Base-by-base conservation (phyloP, 2,113 vertebrate species). In the Rhagologus leucostigma region DNA sequence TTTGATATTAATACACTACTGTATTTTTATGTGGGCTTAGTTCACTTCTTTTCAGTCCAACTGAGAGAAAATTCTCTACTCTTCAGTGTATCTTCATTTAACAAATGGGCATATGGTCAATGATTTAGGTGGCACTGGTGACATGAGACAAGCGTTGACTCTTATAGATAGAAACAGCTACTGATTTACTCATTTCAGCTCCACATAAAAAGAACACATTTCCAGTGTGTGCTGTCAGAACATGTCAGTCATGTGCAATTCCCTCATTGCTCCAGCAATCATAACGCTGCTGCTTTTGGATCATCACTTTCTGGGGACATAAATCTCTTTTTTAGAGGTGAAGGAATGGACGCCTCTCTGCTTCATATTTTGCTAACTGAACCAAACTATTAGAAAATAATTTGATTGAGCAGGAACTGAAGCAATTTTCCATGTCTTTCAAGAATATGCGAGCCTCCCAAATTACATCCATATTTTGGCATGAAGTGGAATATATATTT, bases 401-500 rank as follows among this genome's bases (percentile, higher is more conserved):
- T 59, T 53, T 60, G 50, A 57, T 23, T 84, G 67, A 93, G 46
- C 78, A 86, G 94, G 65, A 96, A 86, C 63, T 53, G 46, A 59
- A 87, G 74, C 52, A 94, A 42, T 35, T 86, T 96, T 88, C 71
- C 78, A 33, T 37, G 46, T 71, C 83, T 90, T 84, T 62, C 71
- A 94, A 46, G 82, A 86, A 80, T 76, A 88, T 37, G 42, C 3
- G 14, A 90, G 77, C 79, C 59, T 94, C 79, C 70, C 87, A 95
- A 52, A 95, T 95, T 82, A 77, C 62, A 83, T 92, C 71, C 85
- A 55, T 90, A 92, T 88, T 90, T 94, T 97, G 82, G 85, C 63
- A 88, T 42, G 67, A 90, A 65, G 37, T 35, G 8, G 13, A 90
- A 91, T 76, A 93, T 94, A 39, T 79, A 95, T 82, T 92, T 95